phyloP scores from a whole-genome alignment of 2,797 vertebrate genomes.

The Trichosurus vulpecula region DNA sequence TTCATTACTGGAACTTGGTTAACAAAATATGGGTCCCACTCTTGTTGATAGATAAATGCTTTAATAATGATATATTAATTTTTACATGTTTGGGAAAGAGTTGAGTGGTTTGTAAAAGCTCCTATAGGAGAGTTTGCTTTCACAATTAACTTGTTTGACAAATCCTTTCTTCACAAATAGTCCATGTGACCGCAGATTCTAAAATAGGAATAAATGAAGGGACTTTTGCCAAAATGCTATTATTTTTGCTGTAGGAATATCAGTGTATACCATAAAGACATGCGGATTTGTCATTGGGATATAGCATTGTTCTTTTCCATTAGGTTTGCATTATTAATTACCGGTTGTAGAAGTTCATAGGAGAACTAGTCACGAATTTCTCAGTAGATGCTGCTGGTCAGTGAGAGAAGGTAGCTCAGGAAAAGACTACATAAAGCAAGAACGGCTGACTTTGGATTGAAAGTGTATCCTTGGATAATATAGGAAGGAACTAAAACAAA shows the following conservation, averaged over 20 bases:
- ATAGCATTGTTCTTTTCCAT: background rate
- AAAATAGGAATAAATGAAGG: constrained; percentile 11
- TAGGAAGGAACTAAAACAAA: background rate
- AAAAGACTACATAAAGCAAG: background rate
- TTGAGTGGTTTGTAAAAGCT: background rate
- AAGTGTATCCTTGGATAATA: constrained; percentile 2
- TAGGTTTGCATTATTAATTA: background rate
- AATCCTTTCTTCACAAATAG: background rate
- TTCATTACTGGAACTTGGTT: background rate
- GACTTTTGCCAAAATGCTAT: background rate
- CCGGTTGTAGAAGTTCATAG: background rate
- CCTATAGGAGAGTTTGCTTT: constrained; percentile 10
- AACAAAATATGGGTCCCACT: background rate
- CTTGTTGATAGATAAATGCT: background rate
- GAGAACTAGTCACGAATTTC: background rate
- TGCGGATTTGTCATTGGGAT: background rate
- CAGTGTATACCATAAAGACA: background rate
- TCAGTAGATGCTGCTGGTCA: background rate
- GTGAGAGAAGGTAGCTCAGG: background rate
- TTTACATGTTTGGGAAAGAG: background rate
- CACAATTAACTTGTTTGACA: background rate
- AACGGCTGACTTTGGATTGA: background rate
- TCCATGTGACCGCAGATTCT: background rate
- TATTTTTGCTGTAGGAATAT: constrained; percentile 21
- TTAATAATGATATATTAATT: background rate